Evolutionary conservation across 2,113 vertebrate genomes (phyloP), one percentile per base, ranked within the genome.

Genomic region (Mastomys natalensis): DNA sequence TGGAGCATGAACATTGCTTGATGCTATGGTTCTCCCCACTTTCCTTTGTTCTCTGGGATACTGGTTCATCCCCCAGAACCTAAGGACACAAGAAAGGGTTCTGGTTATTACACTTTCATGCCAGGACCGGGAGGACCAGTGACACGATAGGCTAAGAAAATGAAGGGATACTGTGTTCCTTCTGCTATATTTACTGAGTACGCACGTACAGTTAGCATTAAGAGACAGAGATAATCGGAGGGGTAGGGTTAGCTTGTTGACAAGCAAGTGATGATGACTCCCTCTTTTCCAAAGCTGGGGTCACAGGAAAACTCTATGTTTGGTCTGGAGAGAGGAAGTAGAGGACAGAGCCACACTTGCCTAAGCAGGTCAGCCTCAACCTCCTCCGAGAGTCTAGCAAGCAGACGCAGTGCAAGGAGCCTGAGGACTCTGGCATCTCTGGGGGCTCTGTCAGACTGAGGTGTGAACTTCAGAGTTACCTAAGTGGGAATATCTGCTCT

Each of bases 31-130:
- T 43, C 93, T 72, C 55, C n/a, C 45, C 62, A 13, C 4, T 21
- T 5, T 4, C 9, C 7, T 78, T 43, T 76, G 10, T 90, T 95
- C 45, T 89, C 62, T 80, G 6, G 7, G 37, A 16, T 74, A 64
- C 89, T 90, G 70, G 12, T 17, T 88, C 90, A 77, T 82, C 64
- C 66, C 21, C 31, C 29, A 92, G 68, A 90, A 90, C 94, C 96
- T 93, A 73, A 17, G 22, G 86, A 85, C 40, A 74, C 40, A 85
- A 64, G 55, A 76, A 85, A 90, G 88, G 1, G n/a, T 53, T 26
- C 31, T 13, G 37, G 55, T 96, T 85, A 96, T 37, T 58, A 31
- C 53, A 76, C 15, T 80, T 34, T 40, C 31, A 77, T 21, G 68
- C 26, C 4, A 16, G 89, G 26, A 22, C 68, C 34, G 43, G 17